phyloP scores from a whole-genome alignment of 2,113 vertebrate genomes.

The Lagenorhynchus albirostris region DNA sequence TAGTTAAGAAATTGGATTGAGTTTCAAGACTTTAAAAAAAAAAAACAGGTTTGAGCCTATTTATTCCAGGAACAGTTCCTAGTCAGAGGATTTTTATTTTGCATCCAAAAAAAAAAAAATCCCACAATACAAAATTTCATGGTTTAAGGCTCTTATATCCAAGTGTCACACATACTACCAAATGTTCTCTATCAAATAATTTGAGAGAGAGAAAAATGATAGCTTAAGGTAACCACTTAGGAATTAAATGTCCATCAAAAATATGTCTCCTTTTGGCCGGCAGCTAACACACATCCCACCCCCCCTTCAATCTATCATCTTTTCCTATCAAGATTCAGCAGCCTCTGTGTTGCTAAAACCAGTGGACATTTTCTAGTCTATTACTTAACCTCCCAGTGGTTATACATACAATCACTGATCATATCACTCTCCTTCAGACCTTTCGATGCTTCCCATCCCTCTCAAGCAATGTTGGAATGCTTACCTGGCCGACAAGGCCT shows the following conservation, averaged over 20 bases:
- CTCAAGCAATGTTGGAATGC: not conserved
- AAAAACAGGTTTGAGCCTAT: not conserved
- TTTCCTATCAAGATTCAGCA: not conserved
- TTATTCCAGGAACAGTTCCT: not conserved
- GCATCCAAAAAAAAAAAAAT: not conserved
- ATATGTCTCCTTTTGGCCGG: not conserved
- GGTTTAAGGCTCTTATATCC: not conserved
- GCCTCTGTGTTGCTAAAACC: not conserved
- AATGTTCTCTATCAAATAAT: not conserved
- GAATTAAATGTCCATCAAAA: not conserved
- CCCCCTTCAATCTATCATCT: no score
- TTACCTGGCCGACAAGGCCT: not conserved
- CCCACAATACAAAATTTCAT: not conserved
- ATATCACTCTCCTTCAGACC: not conserved
- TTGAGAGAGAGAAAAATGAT: not conserved
- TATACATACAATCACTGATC: not conserved
- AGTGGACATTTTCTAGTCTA: not conserved
- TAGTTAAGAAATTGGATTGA: not conserved
- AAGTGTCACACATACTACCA: not conserved
- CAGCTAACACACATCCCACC: not conserved
- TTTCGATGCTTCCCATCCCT: not conserved
- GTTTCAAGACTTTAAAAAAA: not conserved
- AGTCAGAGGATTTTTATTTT: not conserved
- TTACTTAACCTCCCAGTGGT: not conserved
- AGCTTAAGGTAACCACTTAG: not conserved